Evolutionary conservation across 2,888 invertebrate species (phyloP), one percentile per base, ranked within the genome.

Genomic region (Drosophila suboccidentalis): DNA sequence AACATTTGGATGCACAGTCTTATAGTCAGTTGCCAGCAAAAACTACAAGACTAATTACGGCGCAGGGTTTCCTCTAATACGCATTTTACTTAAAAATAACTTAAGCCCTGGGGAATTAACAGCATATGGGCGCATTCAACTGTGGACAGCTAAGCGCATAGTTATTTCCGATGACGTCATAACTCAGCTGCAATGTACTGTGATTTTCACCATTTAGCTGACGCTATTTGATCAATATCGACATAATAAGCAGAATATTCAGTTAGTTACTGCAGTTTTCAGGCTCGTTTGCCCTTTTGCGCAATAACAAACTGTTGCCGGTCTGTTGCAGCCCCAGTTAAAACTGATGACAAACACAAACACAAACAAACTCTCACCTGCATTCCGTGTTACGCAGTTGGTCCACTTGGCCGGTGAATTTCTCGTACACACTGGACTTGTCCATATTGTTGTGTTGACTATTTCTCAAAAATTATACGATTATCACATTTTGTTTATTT

Each of bases 321-420:
- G 82, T 68, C 54, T 38, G 57, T 22, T 66, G 69, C 68, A 76
- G 73, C 55, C 59, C 34, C 69, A 34, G 44, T 8, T 63, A 59
- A 36, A 43, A 38, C 2, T 32, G 15, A 34, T 11, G 19, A 17
- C 32, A 13, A 43, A 54, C 9, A 46, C 17, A 43, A 29, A 26
- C 17, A 15, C 54, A 61, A 51, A 36, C 26, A 32, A 36, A 60
- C n/a, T 46, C 84, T 67, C 71, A 93, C 93, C 91, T 92, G 92
- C 93, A 93, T 91, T 93, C 93, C 13, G 92, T 92, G 57, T 90
- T 92, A 58, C 93, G 90, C 65, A 93, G 85, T 66, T 91, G 89
- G 55, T 93, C 93, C 62, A 93, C 91, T 36, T 88, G 80, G 34
- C 90, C 90, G 19, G 87, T 91, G 72, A 93, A 92, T 53, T 89